Evolutionary conservation across 1,140 invertebrate genomes (phyloP).

Genomic region (Drosophila rufa): DNA sequence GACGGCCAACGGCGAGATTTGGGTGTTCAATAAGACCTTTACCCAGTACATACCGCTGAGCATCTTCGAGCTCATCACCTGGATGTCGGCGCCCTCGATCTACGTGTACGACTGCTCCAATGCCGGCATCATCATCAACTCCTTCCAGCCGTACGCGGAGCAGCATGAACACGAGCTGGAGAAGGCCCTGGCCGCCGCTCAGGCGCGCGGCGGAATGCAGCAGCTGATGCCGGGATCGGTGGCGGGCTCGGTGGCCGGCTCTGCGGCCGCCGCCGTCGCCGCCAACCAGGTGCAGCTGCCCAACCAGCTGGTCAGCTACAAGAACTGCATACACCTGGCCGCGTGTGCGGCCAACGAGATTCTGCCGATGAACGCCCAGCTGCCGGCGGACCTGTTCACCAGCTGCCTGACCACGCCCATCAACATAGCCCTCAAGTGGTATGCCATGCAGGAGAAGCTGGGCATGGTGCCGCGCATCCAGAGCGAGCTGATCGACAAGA

Average conservation of each 20-base stretch:
- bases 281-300: slow-evolving; percentile 25
- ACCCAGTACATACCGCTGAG: slow-evolving; percentile 99
- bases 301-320: slow-evolving; percentile 86
- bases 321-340: slow-evolving; percentile 98
- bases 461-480: slow-evolving; percentile 93
- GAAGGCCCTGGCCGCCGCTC: slow-evolving; percentile 85
- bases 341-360: slow-evolving; percentile 96
- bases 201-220: slow-evolving; percentile 29
- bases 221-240: slow-evolving; percentile 2
- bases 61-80: slow-evolving; percentile 98
- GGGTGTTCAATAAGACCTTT: slow-evolving; percentile 99
- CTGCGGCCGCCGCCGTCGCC: neutral
- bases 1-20: slow-evolving; percentile 99
- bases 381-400: slow-evolving; percentile 99
- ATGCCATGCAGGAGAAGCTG: slow-evolving; percentile 92
- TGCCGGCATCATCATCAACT: slow-evolving; percentile 97
- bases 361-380: slow-evolving; percentile 98
- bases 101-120: slow-evolving; percentile 99
- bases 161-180: slow-evolving; percentile 96
- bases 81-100: slow-evolving; percentile 99
- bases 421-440: slow-evolving; percentile 98
- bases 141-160: slow-evolving; percentile 95
- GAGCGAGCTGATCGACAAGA: slow-evolving; percentile 95
- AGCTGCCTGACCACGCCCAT: slow-evolving; percentile 99
- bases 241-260: neutral